A percentile compares a stretch with the other conserved stretches of the same genome.
phyloP scores from a whole-genome alignment of 2,113 vertebrate species.

The Plotosus lineatus region DNA sequence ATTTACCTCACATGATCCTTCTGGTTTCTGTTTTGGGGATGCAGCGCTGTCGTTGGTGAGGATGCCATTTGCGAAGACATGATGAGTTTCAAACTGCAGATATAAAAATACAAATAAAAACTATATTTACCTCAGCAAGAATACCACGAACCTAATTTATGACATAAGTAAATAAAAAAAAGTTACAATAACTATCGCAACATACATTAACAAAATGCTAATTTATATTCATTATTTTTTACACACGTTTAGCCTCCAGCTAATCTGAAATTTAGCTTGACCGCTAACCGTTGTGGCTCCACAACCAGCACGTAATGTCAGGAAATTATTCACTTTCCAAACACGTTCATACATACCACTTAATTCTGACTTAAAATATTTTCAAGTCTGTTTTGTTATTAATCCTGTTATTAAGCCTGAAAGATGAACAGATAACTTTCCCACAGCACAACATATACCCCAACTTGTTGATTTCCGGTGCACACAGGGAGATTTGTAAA shows the following conservation, averaged over 20 bases:
- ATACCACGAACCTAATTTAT: background rate
- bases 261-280: background rate
- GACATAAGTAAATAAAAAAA: background rate
- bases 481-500: constrained; percentile 67
- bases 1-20: constrained; percentile 60
- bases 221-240: background rate
- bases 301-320: background rate
- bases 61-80: constrained; percentile 37
- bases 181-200: background rate
- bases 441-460: background rate
- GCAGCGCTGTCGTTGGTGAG: constrained; percentile 12
- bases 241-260: no score
- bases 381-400: background rate
- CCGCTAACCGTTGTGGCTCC: background rate
- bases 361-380: background rate
- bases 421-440: background rate
- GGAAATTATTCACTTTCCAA: background rate
- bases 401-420: background rate
- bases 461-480: constrained; percentile 66
- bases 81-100: background rate
- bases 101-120: background rate
- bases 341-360: constrained; percentile 4
- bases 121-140: background rate
- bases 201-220: background rate
- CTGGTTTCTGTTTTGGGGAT: constrained; percentile 58